These are phyloP conservation scores for Plusia festucae DNA, from an alignment of 2,888 invertebrate genomes.

Conservation along the genomic window DNA sequence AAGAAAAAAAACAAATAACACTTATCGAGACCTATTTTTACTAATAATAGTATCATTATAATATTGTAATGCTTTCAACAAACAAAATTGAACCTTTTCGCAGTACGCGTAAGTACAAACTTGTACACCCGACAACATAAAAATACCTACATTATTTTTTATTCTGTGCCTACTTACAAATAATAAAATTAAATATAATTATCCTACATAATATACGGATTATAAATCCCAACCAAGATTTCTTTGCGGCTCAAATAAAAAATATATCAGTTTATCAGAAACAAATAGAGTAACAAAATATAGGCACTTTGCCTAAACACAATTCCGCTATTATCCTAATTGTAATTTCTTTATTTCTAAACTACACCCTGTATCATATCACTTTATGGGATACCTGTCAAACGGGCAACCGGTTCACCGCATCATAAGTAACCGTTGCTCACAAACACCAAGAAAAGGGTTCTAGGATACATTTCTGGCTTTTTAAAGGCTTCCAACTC, in stretches of 20 bases:
- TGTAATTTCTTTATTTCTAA: constrained; percentile 13
- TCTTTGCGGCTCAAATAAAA: too few species aligned
- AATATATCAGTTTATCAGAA: background rate
- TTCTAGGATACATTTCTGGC: background rate
- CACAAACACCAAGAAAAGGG: background rate
- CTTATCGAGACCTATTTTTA: background rate
- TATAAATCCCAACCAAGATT: too few species aligned
- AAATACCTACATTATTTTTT: too few species aligned
- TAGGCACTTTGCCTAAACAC: too few species aligned
- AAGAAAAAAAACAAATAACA: background rate
- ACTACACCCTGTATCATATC: constrained; percentile 53
- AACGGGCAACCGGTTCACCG: background rate
- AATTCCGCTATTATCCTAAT: background rate
- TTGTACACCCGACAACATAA: background rate
- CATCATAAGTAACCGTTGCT: too few species aligned
- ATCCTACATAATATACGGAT: too few species aligned
- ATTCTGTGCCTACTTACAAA: too few species aligned
- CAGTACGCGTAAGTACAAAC: background rate
- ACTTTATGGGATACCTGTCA: constrained; percentile 20
- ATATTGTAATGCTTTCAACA: background rate
- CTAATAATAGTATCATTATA: background rate
- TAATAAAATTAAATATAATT: too few species aligned
- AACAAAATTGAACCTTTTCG: background rate
- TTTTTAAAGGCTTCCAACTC: background rate
- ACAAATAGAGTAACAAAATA: background rate